Evolutionary conservation across 2,888 invertebrate species (phyloP), one percentile per base, ranked within the genome.

Genomic region (Sarcophaga caerulescens): DNA sequence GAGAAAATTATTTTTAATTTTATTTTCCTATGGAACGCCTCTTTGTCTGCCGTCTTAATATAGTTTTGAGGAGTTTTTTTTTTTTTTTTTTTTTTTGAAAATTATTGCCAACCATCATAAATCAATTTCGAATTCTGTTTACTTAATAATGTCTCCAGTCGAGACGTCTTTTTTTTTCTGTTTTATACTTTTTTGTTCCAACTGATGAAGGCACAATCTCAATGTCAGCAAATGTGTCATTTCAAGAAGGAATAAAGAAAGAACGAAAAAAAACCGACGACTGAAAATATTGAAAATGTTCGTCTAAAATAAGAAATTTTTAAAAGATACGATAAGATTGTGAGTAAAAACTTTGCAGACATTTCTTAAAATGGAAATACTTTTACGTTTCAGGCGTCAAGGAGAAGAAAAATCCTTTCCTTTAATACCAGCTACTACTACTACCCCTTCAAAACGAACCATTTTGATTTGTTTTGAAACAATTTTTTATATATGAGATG

Each of bases 161-260:
- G 76, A 74, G 81, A 86, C 77, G 44, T 35, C 21, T 73, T 76
- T 62, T 70, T 65, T 44, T 75, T 66, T 60, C 17, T 47, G 3
- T 17, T 73, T 19, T 14, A 17, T n/a, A 25, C 11, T 5, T 66
- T 66, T 35, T 57, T 57, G 4, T 35, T 25, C 45, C 68, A 45
- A 25, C 62, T 74, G 69, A 84, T 44, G 63, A 84, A 65, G 74
- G 21, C 75, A 57, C 59, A 78, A 74, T 75, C 84, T 75, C 78
- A 81, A 81, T 84, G 84, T 86, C 85, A 84, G 81, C 80, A 85
- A 80, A 86, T 83, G 65, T 86, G 83, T 78, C 86, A 86, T 74
- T 80, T 23, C 12, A 68, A 70, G 12, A 35, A 66, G 35, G 3
- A 44, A 5, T 1, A 14, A 10, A 8, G 14, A 69, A 68, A 68